Evolutionary conservation across 2,113 vertebrate genomes (phyloP).

Genomic region (Malurus cyaneus): DNA sequence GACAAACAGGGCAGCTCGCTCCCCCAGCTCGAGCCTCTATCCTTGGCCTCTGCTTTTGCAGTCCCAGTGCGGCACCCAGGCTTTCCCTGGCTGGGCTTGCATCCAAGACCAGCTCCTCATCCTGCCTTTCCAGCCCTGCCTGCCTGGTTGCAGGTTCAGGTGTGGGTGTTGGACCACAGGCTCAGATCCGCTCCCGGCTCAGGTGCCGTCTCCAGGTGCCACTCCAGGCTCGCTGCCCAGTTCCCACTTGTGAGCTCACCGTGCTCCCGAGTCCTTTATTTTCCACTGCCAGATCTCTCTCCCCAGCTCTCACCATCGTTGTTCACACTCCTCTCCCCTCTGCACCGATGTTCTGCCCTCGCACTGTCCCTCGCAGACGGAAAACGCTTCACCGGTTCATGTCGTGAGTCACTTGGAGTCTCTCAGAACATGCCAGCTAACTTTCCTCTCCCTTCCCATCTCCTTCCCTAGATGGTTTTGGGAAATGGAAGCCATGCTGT

Average conservation of each 20-base stretch:
- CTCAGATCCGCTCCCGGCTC: not conserved
- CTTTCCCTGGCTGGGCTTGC: not conserved
- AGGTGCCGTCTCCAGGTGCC: rapidly evolving
- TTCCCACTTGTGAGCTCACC: not conserved
- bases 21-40: rapidly evolving
- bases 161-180: not conserved
- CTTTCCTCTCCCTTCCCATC: not conserved
- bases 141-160: not conserved
- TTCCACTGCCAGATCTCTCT: not conserved
- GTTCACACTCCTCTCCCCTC: not conserved
- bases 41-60: not conserved
- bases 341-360: rapidly evolving
- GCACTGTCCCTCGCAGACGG: not conserved
- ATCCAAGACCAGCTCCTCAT: not conserved
- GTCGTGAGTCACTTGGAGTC: rapidly evolving
- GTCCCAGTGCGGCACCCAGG: not conserved
- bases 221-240: rapidly evolving
- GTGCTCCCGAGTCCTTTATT: not conserved
- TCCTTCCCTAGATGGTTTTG: not conserved
- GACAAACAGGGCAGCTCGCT: rapidly evolving
- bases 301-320: rapidly evolving
- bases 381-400: rapidly evolving
- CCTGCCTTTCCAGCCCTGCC: not conserved
- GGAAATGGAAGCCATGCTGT: not conserved
- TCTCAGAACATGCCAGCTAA: rapidly evolving